Percentiles rank a stretch among this genome's conserved stretches.
Evolutionary conservation across 2,888 invertebrate genomes (phyloP).

Genomic region (Heteromurus nitidus): DNA sequence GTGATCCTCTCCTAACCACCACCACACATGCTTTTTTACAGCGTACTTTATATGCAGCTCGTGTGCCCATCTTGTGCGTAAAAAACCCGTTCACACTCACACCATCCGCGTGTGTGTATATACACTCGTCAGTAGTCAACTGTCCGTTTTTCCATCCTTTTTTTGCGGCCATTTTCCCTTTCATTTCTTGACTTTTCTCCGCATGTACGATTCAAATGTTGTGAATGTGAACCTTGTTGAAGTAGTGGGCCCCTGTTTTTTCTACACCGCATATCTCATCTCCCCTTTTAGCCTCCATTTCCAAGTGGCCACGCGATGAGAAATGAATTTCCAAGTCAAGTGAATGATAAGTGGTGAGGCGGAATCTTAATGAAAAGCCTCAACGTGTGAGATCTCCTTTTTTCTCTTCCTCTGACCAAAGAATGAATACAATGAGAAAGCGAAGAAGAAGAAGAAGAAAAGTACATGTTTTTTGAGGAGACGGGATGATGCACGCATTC

Average conservation of each 20-base stretch:
- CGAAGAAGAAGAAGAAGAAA: not conserved
- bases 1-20: too few relatives aligned
- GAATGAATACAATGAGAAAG: not conserved
- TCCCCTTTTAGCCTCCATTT: conserved; percentile 17
- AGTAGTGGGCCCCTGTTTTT: conserved; percentile 22
- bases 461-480: not conserved
- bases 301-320: conserved; percentile 7
- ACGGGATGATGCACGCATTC: too few relatives aligned
- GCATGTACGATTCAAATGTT: too few relatives aligned
- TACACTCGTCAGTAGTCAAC: too few relatives aligned
- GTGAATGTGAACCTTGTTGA: too few relatives aligned
- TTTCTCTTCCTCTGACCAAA: not conserved
- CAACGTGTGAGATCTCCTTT: conserved; percentile 7
- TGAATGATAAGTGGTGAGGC: conserved; percentile 50
- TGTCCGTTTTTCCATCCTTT: too few relatives aligned
- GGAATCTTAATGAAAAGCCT: conserved; percentile 46
- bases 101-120: too few relatives aligned
- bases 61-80: too few relatives aligned
- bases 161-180: not conserved
- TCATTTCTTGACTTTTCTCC: conserved; percentile 5
- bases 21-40: too few relatives aligned
- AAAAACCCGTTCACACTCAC: too few relatives aligned
- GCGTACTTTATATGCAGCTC: too few relatives aligned
- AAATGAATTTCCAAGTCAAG: conserved; percentile 59
- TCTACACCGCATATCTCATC: conserved; percentile 29